These are phyloP conservation scores for Eupithecia centaureata DNA, from an alignment of 2,888 invertebrate species.

Conservation along the genomic window DNA sequence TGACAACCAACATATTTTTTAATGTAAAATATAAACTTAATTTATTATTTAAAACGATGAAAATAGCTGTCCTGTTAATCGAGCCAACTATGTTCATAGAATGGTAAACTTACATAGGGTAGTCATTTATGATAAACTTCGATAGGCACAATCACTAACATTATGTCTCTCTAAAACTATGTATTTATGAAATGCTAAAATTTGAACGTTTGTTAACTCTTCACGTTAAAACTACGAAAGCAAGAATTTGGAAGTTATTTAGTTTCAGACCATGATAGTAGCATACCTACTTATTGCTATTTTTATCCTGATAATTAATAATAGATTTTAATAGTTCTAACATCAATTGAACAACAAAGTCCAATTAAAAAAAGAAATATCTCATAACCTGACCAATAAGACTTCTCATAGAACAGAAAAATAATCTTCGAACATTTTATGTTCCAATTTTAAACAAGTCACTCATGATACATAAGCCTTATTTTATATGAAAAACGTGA, in stretches of 20 bases:
- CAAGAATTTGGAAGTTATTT: too few species aligned
- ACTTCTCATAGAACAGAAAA: neutral
- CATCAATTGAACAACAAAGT: neutral
- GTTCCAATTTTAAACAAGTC: slow-evolving; percentile 18
- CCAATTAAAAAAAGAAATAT: neutral
- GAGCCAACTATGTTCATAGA: too few species aligned
- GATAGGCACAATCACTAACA: too few species aligned
- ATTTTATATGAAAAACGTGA: slow-evolving; percentile 42
- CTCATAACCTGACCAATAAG: neutral
- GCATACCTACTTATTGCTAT: too few species aligned
- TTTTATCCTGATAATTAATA: too few species aligned
- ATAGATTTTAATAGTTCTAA: too few species aligned
- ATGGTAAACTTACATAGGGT: neutral
- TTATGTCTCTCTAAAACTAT: too few species aligned
- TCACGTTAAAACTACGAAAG: too few species aligned
- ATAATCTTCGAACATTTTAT: neutral
- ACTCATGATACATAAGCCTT: slow-evolving; percentile 30
- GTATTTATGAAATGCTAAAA: too few species aligned
- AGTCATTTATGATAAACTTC: neutral
- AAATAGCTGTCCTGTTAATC: neutral
- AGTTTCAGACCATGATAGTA: too few species aligned
- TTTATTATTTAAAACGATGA: neutral
- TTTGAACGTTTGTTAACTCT: too few species aligned
- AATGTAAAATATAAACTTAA: neutral
- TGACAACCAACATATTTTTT: neutral